Evolutionary conservation across 92 coral and sea anemone species (phyloP), one percentile per base, ranked within the genome.

Genomic region (Porites cylindrica): DNA sequence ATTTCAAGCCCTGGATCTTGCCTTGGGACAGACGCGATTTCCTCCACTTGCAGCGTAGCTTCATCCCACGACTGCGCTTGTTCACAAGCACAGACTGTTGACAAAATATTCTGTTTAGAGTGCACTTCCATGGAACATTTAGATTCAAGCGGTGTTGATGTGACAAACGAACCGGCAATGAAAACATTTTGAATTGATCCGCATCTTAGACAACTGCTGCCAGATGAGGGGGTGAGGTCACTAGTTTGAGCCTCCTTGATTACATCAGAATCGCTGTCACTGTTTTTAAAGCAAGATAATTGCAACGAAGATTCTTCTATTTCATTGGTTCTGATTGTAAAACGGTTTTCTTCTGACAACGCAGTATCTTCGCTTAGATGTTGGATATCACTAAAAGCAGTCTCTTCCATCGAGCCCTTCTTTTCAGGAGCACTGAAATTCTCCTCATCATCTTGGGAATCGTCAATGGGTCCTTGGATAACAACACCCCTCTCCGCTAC

Each of bases 21-120:
- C 21, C 51, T 66, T 66, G 75, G n/a, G 8, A 51, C 18, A 1
- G 64, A 50, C 66, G 75, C 24, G 6, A 23, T 56, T 81, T 81
- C 77, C 58, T 58, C 70, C 14, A 82, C 47, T 29, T n/a, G 59
- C 7, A 68, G 32, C 43, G 47, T 69, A 43, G 86, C 78, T 18
- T 50, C 75, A 16, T 82, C 54, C 78, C 66, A 70, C 16, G 18
- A 19, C 14, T 82, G 77, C 19, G 70, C 86, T 10, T 72, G 58
- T 58, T 82, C 86, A 16, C 56, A 70, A 58, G 58, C 60, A 17
- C 68, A 58, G 12, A 82, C 78, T 20, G 47, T 67, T 10, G 86
- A 82, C 59, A 13, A 24, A 32, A 82, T 9, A 56, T 77, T 32
- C 58, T 82, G 77, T 17, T 70, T 78, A 70, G 56, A 70, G 51